These are phyloP conservation scores for Aspiorhynchus laticeps DNA, from an alignment of 2,113 vertebrate genomes.

Conservation along the genomic window DNA sequence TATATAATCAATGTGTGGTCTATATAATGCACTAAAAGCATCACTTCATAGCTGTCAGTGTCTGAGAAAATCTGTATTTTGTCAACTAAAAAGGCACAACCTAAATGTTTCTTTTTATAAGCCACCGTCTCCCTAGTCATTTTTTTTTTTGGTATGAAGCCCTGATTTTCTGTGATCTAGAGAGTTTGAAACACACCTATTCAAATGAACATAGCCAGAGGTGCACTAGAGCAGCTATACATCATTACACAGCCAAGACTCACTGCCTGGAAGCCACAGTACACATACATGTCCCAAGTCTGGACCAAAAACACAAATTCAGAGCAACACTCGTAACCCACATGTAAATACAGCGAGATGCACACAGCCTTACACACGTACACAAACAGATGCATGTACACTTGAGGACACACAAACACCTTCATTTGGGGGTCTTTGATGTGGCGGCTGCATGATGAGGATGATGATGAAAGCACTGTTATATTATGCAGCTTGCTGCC, in stretches of 20 bases:
- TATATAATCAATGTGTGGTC: not conserved
- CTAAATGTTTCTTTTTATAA: not conserved
- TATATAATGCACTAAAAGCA: no score
- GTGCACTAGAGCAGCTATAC: constrained; percentile 91
- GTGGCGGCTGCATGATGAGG: constrained; percentile 80
- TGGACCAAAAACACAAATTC: constrained; percentile 26
- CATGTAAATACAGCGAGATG: constrained; percentile 60
- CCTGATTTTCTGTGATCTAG: constrained; percentile 86
- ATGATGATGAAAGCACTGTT: constrained; percentile 87
- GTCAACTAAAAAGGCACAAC: not conserved
- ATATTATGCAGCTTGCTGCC: constrained; percentile 81
- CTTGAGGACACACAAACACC: constrained; percentile 37
- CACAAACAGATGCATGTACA: constrained; percentile 38
- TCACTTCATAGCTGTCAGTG: no score
- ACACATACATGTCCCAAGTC: constrained; percentile 63
- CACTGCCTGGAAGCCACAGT: constrained; percentile 82
- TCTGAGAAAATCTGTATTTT: not conserved
- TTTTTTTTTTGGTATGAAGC: constrained; percentile 71
- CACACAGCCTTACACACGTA: constrained; percentile 59
- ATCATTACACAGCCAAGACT: constrained; percentile 91
- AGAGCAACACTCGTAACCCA: constrained; percentile 29
- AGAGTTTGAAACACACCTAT: constrained; percentile 98
- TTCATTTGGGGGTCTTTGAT: constrained; percentile 83
- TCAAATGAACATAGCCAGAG: constrained; percentile 99
- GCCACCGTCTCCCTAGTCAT: not conserved